These are phyloP conservation scores for Notothenia rossii DNA, from an alignment of 2,113 vertebrate species.

Conservation along the genomic window DNA sequence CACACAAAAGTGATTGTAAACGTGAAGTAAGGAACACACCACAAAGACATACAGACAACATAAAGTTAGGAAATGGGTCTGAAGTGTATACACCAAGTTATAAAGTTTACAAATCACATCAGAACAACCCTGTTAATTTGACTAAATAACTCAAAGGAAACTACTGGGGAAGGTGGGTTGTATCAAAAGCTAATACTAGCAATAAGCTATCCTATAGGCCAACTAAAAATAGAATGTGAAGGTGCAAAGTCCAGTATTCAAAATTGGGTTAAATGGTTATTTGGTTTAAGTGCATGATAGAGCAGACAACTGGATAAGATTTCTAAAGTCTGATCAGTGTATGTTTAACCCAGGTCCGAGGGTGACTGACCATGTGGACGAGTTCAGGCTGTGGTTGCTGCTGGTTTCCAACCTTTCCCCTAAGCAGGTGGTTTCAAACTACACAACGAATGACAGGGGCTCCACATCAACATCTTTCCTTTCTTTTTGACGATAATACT, in stretches of 20 bases:
- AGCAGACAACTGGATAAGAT: background rate
- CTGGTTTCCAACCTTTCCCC: constrained; percentile 53
- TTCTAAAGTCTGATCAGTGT: constrained; percentile 30
- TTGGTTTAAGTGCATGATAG: constrained; percentile 2
- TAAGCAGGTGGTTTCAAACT: constrained; percentile 45
- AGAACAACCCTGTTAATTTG: background rate
- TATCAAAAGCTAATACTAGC: background rate
- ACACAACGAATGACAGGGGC: constrained; percentile 4
- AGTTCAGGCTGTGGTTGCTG: constrained; percentile 42
- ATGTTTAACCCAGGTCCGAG: constrained; percentile 62
- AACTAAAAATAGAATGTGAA: constrained; percentile 14
- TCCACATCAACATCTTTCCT: constrained; percentile 4
- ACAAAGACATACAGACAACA: background rate
- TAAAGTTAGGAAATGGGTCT: background rate
- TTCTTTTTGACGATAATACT: background rate
- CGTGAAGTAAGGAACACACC: background rate
- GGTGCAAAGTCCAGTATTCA: constrained; percentile 2
- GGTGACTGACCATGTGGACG: constrained; percentile 74
- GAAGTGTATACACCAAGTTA: background rate
- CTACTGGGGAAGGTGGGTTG: background rate
- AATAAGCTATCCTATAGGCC: background rate
- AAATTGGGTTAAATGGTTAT: background rate
- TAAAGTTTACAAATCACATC: background rate
- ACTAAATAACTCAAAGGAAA: background rate
- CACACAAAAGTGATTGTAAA: background rate